Base-by-base conservation (phyloP, 2,888 invertebrate species). In the Thecocarcelia acutangulata region DNA sequence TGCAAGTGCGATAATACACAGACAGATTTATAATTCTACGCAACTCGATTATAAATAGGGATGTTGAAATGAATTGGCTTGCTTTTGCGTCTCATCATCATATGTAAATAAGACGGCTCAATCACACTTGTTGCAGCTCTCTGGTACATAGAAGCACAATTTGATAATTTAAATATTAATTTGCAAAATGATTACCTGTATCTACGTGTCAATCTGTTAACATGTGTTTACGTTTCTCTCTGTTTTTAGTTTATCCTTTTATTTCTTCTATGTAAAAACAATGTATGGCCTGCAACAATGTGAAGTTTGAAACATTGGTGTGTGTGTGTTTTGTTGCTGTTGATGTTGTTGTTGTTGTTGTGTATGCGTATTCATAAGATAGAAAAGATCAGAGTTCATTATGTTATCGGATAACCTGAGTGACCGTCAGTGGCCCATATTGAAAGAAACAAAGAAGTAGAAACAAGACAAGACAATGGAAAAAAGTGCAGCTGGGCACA, bases 401-500 rank as follows among this genome's bases (percentile, higher is more conserved):
- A 42, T 77, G 68, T 73, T 81, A 72, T 81, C 72, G 19, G 61
- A 73, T 77, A 73, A 77, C 72, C 77, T 58, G 21, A 56, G 54
- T 73, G 79, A 40, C 79, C 50, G 56, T 52, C 80, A 59, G 42
- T 72, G 80, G n/a, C 48, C 66, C 44, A 76, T 48, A 68, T 76
- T 61, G n/a, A 28, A 46, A n/a, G n/a, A 76, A 70, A 56, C 69
- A 64, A 64, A 56, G 11, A 19, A 40, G 17, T 21, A 37, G 5
- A 28, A 15, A 75, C 48, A 46, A 48, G 50, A 56, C 42, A 68
- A 77, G 61, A 68, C 81, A 77, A 81, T 54, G 48, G 46, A 68
- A 59, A 80, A 80, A 58, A 48, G 11, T 75, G 50, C 80, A 80
- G 76, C 68, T 81, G 80, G 48, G 19, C 66, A 59, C 70, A 75